A percentile compares a stretch with the other conserved stretches of the same genome.
phyloP scores from a whole-genome alignment of 1,140 invertebrate species.

The Neodiprion fabricii region DNA sequence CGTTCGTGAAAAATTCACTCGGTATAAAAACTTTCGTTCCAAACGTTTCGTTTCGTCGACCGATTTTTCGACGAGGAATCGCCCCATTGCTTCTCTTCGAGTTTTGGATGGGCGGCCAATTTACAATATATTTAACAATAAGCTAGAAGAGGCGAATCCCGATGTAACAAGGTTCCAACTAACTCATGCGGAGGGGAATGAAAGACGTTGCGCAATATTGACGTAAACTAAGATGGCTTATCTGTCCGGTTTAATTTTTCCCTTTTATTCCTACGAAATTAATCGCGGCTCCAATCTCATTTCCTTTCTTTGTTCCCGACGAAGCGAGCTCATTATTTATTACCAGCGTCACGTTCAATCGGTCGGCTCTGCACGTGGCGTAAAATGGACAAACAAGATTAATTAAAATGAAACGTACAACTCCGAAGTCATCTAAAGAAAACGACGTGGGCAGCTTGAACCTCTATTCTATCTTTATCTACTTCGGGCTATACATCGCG shows the following conservation, averaged over 20 bases:
- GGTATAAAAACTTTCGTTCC: not conserved
- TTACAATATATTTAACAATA: not conserved
- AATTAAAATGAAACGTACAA: not conserved
- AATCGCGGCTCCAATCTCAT: not conserved
- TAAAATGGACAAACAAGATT: conserved; percentile 6
- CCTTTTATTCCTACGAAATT: not conserved
- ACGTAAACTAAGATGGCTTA: conserved; percentile 1
- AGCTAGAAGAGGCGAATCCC: not conserved
- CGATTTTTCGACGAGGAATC: not conserved
- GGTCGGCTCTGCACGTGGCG: conserved; percentile 6
- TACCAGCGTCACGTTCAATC: not conserved
- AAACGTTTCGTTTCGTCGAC: not conserved
- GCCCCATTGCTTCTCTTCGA: too few relatives aligned
- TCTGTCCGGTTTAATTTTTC: not conserved
- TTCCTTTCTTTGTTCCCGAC: not conserved
- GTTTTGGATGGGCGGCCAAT: too few relatives aligned
- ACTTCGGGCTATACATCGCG: not conserved
- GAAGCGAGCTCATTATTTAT: not conserved
- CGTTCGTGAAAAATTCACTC: too few relatives aligned
- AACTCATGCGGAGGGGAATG: too few relatives aligned
- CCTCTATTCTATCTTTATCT: not conserved
- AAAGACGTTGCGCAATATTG: conserved; percentile 13
- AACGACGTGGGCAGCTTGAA: not conserved
- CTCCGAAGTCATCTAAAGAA: conserved; percentile 1
- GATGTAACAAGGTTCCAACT: not conserved